These are phyloP conservation scores for Pammene aurita DNA, from an alignment of 2,888 invertebrate genomes.

Conservation along the genomic window DNA sequence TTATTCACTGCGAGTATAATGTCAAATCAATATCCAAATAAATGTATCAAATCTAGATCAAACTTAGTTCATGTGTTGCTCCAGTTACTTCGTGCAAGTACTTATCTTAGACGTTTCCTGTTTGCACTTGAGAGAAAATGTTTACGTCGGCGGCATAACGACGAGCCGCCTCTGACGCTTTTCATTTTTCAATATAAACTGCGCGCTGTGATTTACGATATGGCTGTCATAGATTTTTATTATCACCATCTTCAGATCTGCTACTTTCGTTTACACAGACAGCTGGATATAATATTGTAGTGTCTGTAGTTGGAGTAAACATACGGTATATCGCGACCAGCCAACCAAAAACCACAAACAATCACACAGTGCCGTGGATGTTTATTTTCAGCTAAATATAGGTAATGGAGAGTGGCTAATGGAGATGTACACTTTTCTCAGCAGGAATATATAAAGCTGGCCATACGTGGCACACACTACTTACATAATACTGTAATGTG, in stretches of 20 bases:
- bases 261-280: slow-evolving; percentile 26
- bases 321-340: slow-evolving; percentile 5
- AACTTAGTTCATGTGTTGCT: too few relatives aligned
- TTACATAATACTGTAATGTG: too few relatives aligned
- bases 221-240: slow-evolving; percentile 37
- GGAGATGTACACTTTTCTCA: slow-evolving; percentile 3
- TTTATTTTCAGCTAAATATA: slow-evolving; percentile 28
- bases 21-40: too few relatives aligned
- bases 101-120: not conserved
- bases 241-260: slow-evolving; percentile 40
- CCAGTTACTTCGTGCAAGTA: not conserved
- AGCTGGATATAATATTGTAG: slow-evolving; percentile 27
- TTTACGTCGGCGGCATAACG: slow-evolving; percentile 13
- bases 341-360: slow-evolving; percentile 25
- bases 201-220: slow-evolving; percentile 32
- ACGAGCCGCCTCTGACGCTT: slow-evolving; percentile 16
- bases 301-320: slow-evolving; percentile 15
- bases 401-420: slow-evolving; percentile 20
- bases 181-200: slow-evolving; percentile 38
- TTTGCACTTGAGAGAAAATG: not conserved
- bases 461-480: not conserved
- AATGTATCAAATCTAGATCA: too few relatives aligned
- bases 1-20: too few relatives aligned
- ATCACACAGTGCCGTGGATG: not conserved
- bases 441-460: not conserved